These are phyloP conservation scores for Aspidiotus rigidus DNA, from an alignment of 2,888 invertebrate genomes.

Conservation along the genomic window DNA sequence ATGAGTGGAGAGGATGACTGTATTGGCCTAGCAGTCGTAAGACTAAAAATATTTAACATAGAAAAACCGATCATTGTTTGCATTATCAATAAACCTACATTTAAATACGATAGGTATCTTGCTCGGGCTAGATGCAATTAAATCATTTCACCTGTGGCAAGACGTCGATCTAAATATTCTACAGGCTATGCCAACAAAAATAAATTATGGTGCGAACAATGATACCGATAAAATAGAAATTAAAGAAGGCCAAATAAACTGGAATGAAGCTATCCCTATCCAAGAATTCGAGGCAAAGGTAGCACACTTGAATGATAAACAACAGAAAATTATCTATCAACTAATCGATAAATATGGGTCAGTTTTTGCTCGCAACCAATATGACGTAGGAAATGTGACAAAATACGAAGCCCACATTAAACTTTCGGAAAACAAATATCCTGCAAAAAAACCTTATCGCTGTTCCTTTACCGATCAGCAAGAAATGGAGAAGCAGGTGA, in stretches of 20 bases:
- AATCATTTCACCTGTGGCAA: background rate
- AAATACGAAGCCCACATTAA: slow-evolving; percentile 12
- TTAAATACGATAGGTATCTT: no score
- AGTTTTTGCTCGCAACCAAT: slow-evolving; percentile 12
- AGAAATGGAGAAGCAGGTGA: slow-evolving; percentile 28
- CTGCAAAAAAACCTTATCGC: slow-evolving; percentile 28
- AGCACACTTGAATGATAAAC: background rate
- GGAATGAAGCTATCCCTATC: slow-evolving; percentile 3
- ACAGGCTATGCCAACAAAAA: background rate
- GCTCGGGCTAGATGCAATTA: no score
- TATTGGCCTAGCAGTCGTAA: background rate
- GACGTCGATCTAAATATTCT: background rate
- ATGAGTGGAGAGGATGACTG: slow-evolving; percentile 8
- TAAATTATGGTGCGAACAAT: background rate
- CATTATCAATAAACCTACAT: background rate
- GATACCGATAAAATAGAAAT: background rate
- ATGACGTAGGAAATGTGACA: slow-evolving; percentile 5
- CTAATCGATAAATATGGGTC: slow-evolving; percentile 3
- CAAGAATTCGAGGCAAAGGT: no score
- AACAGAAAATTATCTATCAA: background rate
- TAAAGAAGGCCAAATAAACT: background rate
- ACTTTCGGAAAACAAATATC: background rate
- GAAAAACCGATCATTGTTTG: background rate
- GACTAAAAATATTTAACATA: background rate
- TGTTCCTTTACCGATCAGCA: slow-evolving; percentile 20